A percentile compares a stretch with the other conserved stretches of the same genome.
These are phyloP conservation scores for Phaenicophaeus curvirostris DNA, from an alignment of 2,797 vertebrate genomes.

Conservation along the genomic window DNA sequence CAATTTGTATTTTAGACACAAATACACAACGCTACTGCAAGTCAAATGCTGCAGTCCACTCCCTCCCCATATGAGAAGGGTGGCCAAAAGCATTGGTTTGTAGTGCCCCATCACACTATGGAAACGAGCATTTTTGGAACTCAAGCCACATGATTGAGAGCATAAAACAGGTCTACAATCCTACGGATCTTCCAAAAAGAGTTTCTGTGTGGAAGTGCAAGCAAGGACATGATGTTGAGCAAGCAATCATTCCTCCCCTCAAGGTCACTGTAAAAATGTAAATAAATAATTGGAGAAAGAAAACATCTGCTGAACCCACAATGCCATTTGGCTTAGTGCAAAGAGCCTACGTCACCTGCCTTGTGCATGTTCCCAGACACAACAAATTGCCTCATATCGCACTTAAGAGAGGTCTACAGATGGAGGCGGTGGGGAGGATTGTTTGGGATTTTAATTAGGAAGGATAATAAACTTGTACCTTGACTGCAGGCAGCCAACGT, in stretches of 20 bases:
- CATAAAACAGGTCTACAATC: background rate
- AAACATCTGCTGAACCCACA: background rate
- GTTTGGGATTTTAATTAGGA: background rate
- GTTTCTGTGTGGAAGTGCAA: background rate
- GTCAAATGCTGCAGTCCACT: background rate
- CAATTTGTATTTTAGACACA: background rate
- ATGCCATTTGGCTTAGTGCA: background rate
- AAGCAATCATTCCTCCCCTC: background rate
- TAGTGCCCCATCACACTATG: fast-evolving
- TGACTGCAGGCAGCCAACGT: background rate
- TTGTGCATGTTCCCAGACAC: background rate
- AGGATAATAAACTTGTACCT: background rate
- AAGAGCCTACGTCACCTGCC: background rate
- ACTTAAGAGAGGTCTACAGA: fast-evolving
- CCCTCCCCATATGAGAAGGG: background rate
- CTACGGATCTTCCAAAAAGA: background rate
- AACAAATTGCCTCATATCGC: background rate
- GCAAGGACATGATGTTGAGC: background rate
- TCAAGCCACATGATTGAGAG: fast-evolving
- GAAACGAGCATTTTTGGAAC: background rate
- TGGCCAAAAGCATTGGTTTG: background rate
- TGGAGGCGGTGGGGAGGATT: background rate
- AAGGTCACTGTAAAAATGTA: background rate
- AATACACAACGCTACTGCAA: background rate
- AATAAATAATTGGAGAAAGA: background rate